These are phyloP conservation scores for Alligator mississippiensis DNA, from an alignment of 2,113 vertebrate species.

Conservation along the genomic window DNA sequence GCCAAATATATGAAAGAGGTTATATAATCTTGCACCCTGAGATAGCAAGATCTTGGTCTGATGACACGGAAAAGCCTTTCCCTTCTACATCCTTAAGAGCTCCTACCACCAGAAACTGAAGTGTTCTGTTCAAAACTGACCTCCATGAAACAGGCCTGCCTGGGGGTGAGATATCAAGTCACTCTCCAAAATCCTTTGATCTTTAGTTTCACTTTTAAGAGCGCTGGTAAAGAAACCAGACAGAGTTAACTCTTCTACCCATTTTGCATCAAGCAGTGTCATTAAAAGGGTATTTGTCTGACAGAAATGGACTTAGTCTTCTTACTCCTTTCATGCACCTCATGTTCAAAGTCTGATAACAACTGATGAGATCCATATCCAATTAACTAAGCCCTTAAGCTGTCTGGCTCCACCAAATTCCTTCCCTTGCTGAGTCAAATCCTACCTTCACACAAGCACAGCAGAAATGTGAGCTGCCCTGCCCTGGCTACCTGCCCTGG, in stretches of 20 bases:
- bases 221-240: neutral
- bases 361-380: neutral
- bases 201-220: neutral
- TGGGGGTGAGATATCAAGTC: neutral
- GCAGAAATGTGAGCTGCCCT: rapidly evolving
- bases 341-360: neutral
- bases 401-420: neutral
- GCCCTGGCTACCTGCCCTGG: neutral
- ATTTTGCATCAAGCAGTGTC: neutral
- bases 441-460: neutral
- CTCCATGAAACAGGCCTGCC: neutral
- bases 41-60: neutral
- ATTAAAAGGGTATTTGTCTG: neutral
- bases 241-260: neutral
- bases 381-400: neutral
- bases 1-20: neutral
- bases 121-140: neutral
- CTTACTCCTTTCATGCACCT: neutral
- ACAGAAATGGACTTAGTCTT: too few relatives aligned
- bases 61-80: neutral
- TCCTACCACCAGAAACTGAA: neutral
- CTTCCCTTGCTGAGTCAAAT: neutral
- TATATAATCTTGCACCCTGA: neutral
- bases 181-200: neutral
- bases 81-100: neutral